Conservation (phyloP, 2,888 invertebrate genomes). For the Epinotia ramella region DNA sequence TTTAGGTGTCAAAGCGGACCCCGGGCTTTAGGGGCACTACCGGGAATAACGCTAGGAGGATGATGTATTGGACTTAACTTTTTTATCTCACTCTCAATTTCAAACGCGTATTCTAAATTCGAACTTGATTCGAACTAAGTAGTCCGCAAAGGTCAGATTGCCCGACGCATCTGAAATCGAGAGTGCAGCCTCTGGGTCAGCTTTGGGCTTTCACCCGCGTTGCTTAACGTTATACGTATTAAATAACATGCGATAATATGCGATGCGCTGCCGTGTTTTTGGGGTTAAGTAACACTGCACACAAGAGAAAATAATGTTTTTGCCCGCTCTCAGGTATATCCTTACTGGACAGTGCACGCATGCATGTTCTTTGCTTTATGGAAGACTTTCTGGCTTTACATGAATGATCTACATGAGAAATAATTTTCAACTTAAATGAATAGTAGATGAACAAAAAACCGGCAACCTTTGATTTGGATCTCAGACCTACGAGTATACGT, state of each 20-base stretch:
- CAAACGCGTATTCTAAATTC: slow-evolving; percentile 1
- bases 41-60: too few relatives aligned
- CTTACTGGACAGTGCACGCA: neutral
- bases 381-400: neutral
- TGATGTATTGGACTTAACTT: too few relatives aligned
- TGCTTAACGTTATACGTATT: slow-evolving; percentile 65
- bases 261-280: slow-evolving; percentile 2
- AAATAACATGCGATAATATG: slow-evolving; percentile 33
- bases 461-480: neutral
- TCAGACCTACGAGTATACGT: neutral
- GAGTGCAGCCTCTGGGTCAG: slow-evolving; percentile 73
- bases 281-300: neutral
- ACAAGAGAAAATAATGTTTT: neutral
- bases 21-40: too few relatives aligned
- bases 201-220: slow-evolving; percentile 69
- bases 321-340: neutral
- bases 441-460: neutral
- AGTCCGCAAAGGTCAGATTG: slow-evolving; percentile 32
- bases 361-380: neutral
- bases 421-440: neutral
- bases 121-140: neutral
- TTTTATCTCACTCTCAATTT: neutral
- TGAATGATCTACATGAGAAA: neutral
- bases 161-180: slow-evolving; percentile 62
- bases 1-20: too few relatives aligned